Base-by-base conservation (phyloP, 2,888 invertebrate genomes). In the Luperina testacea region DNA sequence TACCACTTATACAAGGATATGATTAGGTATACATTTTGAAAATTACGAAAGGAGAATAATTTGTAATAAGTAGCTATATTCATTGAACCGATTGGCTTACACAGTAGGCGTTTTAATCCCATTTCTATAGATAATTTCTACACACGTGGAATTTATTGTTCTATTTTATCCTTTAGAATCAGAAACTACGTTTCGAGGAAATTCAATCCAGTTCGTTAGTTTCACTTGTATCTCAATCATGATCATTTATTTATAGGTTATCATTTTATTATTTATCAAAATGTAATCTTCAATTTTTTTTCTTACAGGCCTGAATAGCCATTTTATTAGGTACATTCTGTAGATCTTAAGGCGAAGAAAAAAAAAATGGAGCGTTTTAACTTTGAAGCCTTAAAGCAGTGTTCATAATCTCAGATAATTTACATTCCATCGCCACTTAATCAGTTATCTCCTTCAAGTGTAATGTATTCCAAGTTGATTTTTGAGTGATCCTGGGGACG, bases 51-150 rank as follows among this genome's bases (percentile, higher is more conserved):
- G 1, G 15, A 32, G 15, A 48, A 42, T 24, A 53, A n/a, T 70
- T 53, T 5, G 24, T 38, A 68, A 20, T 64, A 38, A 20, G 2
- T 27, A 32, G 7, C 1, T 24, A 32, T 42, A 68, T 72, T 78
- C n/a, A 38, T 32, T 73, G 8, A 57, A 24, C 24, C 38, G 24
- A n/a, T 78, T 65, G 38, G 32, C 5, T 72, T n/a, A n/a, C 9
- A 38, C 15, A 32, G 59, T 51, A 20, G 59, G 72, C 59, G 42
- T 72, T 71, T n/a, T 42, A 42, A 53, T 45, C 13, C 11, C 9
- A 73, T 72, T 61, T 45, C 17, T 20, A 20, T 64, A 57, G 38
- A 57, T 9, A 57, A n/a, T 67, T 32, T 79, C 27, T 24, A 32
- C 15, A 17, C 8, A 61, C 15, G 8, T 15, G 24, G 13, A 70